Conservation (phyloP, 2,888 invertebrate genomes). For the Epistrophella euchroma region DNA sequence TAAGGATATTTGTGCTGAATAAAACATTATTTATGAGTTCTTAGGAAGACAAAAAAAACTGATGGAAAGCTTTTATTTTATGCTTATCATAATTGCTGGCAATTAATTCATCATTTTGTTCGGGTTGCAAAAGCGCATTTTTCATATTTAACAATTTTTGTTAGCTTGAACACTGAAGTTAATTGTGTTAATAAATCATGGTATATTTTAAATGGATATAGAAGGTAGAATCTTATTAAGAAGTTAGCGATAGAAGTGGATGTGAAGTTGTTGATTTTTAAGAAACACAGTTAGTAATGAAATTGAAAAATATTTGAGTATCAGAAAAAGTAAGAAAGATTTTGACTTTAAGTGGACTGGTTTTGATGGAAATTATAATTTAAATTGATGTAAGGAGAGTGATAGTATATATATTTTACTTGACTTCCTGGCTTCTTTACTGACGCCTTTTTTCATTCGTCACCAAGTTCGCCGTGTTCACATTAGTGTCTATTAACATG, state of each 20-base stretch:
- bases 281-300: neutral
- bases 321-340: no score
- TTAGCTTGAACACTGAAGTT: conserved; percentile 11
- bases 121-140: conserved; percentile 2
- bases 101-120: conserved; percentile 38
- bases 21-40: conserved; percentile 38
- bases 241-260: neutral
- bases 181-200: conserved; percentile 31
- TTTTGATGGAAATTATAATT: no score
- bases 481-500: no score
- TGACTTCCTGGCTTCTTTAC: no score
- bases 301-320: neutral
- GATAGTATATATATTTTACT: no score
- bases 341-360: no score
- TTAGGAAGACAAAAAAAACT: conserved; percentile 1
- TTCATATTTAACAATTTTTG: conserved; percentile 11
- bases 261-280: neutral
- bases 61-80: conserved; percentile 37
- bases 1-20: conserved; percentile 25
- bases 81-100: conserved; percentile 41
- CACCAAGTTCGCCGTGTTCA: no score
- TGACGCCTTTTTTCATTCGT: no score
- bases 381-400: no score
- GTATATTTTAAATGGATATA: neutral
- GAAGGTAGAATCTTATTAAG: neutral